A percentile compares a stretch with the other conserved stretches of the same genome.
phyloP scores from a whole-genome alignment of 2,888 invertebrate species.

The Eulithis testata region DNA sequence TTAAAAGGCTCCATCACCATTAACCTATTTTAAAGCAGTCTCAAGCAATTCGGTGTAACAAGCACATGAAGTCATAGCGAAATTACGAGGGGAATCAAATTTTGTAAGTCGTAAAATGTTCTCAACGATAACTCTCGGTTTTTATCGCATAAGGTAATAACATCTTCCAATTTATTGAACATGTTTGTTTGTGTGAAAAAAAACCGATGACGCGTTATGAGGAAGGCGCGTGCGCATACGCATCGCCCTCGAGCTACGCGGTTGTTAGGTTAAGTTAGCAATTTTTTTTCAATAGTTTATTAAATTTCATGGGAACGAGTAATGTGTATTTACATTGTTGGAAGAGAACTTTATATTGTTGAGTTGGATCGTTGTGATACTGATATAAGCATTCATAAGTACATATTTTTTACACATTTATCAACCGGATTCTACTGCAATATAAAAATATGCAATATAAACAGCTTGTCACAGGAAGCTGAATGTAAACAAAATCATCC shows the following conservation, averaged over 20 bases:
- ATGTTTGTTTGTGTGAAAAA: conserved; percentile 48
- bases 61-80: conserved; percentile 54
- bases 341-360: no score
- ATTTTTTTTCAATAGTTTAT: not conserved
- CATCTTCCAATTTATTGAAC: conserved; percentile 53
- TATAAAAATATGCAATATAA: conserved; percentile 21
- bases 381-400: not conserved
- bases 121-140: conserved; percentile 49
- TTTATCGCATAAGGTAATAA: conserved; percentile 51
- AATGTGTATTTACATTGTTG: no score
- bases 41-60: conserved; percentile 45
- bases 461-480: conserved; percentile 28
- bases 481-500: conserved; percentile 35
- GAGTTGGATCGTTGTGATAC: not conserved
- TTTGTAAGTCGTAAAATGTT: conserved; percentile 57
- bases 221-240: conserved; percentile 45
- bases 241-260: conserved; percentile 29
- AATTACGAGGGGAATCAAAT: conserved; percentile 54
- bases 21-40: conserved; percentile 39
- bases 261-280: not conserved
- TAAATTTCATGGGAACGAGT: not conserved
- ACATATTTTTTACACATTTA: not conserved
- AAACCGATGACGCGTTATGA: conserved; percentile 43
- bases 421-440: conserved; percentile 23
- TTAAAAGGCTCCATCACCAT: conserved; percentile 35